Evolutionary conservation across 2,113 vertebrate species (phyloP).

Genomic region (Toxostoma redivivum): DNA sequence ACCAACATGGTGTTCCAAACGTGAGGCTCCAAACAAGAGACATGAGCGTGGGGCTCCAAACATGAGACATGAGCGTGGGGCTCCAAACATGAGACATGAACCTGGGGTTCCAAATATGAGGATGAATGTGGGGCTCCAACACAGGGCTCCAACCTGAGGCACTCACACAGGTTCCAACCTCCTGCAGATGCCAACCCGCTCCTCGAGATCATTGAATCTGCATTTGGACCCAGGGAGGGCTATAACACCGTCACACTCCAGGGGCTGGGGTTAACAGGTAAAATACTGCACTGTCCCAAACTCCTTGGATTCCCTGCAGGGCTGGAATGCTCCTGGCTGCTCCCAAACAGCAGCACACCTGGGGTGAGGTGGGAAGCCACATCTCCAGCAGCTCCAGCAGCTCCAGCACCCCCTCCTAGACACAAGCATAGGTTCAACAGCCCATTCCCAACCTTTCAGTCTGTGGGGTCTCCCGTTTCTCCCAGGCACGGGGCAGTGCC

Average conservation of each 20-base stretch:
- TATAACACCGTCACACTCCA: fast-evolving
- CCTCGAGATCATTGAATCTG: neutral
- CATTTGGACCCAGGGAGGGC: neutral
- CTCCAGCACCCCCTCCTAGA: neutral
- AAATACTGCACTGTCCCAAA: neutral
- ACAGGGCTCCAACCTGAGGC: neutral
- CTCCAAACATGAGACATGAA: no score
- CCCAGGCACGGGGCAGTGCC: neutral
- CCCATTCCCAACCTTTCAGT: neutral
- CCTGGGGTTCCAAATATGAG: neutral
- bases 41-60: neutral
- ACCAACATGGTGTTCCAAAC: neutral
- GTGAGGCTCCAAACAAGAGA: neutral
- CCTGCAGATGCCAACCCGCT: neutral
- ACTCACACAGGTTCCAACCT: neutral
- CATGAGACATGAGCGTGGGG: neutral
- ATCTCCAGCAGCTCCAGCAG: neutral
- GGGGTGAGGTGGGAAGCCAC: neutral
- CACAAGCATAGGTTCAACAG: neutral
- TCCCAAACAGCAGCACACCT: neutral
- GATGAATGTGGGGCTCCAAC: no score
- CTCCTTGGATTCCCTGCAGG: fast-evolving
- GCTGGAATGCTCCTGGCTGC: neutral
- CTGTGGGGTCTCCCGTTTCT: neutral
- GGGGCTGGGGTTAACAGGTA: neutral